Evolutionary conservation across 2,797 vertebrate species (phyloP).

Genomic region (Geotrypetes seraphini): DNA sequence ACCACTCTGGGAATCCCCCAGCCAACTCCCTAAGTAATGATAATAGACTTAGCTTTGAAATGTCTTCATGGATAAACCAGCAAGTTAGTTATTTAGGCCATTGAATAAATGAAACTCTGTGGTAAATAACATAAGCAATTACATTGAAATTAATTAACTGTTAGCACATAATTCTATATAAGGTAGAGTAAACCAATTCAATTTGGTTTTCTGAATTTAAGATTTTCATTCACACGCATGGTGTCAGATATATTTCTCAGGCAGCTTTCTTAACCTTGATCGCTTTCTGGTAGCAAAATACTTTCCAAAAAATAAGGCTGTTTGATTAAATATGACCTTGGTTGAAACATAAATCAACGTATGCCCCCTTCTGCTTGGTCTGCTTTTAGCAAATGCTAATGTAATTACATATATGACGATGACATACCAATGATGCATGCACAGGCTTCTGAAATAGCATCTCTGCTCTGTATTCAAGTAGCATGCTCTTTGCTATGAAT

Average conservation of each 20-base stretch:
- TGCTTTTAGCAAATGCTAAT: neutral
- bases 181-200: neutral
- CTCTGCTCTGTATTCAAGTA: slow-evolving; percentile 2
- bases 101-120: too few species aligned
- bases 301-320: neutral
- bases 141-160: too few species aligned
- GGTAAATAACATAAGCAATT: too few species aligned
- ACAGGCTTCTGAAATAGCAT: neutral
- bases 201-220: neutral
- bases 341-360: neutral
- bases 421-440: slow-evolving; percentile 2
- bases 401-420: slow-evolving; percentile 5
- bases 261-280: neutral
- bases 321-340: slow-evolving; percentile 1
- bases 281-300: neutral
- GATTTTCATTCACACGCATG: too few species aligned
- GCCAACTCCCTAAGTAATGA: too few species aligned
- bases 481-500: neutral
- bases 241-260: neutral
- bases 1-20: too few species aligned
- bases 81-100: too few species aligned
- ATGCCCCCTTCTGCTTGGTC: neutral
- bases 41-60: too few species aligned
- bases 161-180: too few species aligned
- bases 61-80: too few species aligned